Percentiles rank a stretch among this genome's conserved stretches.
phyloP scores from a whole-genome alignment of 2,888 invertebrate species.

The Agriopis aurantiaria region DNA sequence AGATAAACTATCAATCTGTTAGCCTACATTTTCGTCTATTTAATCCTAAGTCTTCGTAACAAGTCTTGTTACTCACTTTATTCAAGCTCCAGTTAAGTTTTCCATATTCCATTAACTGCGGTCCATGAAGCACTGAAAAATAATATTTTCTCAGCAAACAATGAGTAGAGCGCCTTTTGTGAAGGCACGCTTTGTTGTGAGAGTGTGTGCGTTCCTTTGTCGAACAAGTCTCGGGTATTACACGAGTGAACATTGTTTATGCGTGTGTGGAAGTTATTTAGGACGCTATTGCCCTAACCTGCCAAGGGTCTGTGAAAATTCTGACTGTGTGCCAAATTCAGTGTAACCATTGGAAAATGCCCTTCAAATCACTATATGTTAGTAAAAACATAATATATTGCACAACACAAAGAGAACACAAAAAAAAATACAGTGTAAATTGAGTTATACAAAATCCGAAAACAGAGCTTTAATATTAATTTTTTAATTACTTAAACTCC shows the following conservation, averaged over 20 bases:
- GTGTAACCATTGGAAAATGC: background rate
- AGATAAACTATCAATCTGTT: too few relatives aligned
- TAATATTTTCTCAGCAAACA: conserved; percentile 58
- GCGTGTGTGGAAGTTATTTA: conserved; percentile 11
- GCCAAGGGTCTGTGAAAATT: background rate
- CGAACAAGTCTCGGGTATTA: background rate
- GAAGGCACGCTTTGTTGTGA: conserved; percentile 32
- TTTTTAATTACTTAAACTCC: too few relatives aligned
- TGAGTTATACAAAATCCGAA: background rate
- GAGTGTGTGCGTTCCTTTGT: conserved; percentile 16
- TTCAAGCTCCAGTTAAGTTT: conserved; percentile 7
- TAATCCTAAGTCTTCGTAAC: too few relatives aligned
- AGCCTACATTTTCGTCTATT: too few relatives aligned
- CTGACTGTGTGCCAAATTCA: conserved; percentile 6
- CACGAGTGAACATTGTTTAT: conserved; percentile 3
- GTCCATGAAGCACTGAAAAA: conserved; percentile 38
- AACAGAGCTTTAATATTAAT: background rate
- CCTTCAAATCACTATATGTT: too few relatives aligned
- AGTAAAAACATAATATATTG: too few relatives aligned
- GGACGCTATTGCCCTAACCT: conserved; percentile 9
- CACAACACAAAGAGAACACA: too few relatives aligned
- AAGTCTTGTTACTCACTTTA: background rate
- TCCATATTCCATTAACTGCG: conserved; percentile 19
- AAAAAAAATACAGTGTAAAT: background rate
- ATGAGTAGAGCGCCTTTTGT: conserved; percentile 49